phyloP scores from a whole-genome alignment of 2,113 vertebrate genomes.

The Silurus meridionalis region DNA sequence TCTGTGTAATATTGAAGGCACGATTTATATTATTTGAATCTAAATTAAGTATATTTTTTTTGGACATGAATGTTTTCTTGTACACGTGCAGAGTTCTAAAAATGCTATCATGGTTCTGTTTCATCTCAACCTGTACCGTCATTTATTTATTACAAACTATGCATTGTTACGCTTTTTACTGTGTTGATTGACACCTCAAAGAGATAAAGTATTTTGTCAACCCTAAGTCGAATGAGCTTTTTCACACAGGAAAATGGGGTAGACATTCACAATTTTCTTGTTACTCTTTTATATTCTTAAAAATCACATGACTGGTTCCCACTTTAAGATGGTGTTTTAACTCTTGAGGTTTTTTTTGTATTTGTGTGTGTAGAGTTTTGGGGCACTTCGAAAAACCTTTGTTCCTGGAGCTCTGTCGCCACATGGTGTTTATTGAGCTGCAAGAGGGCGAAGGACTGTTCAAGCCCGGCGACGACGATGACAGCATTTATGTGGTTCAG shows the following conservation, averaged over 20 bases:
- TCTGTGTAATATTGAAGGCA: no score
- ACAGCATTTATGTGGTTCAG: conserved; percentile 96
- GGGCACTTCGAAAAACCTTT: conserved; percentile 98
- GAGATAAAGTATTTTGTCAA: not conserved
- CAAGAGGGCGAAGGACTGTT: conserved; percentile 90
- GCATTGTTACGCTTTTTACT: not conserved
- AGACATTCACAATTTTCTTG: no score
- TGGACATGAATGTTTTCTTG: not conserved
- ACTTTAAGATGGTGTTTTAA: not conserved
- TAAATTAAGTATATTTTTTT: no score
- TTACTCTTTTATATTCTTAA: not conserved
- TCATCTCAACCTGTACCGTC: not conserved
- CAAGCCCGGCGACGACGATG: conserved; percentile 84
- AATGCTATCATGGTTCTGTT: not conserved
- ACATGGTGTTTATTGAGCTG: conserved; percentile 93
- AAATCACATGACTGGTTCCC: not conserved
- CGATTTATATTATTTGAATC: no score
- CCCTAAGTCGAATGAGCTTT: not conserved
- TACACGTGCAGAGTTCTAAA: not conserved
- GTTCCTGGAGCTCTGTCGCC: conserved; percentile 93
- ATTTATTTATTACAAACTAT: not conserved
- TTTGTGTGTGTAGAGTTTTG: conserved; percentile 78
- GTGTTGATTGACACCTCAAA: not conserved
- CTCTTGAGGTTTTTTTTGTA: not conserved
- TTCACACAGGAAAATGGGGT: not conserved